phyloP scores from a whole-genome alignment of 2,113 vertebrate genomes.

The Apaloderma vittatum region DNA sequence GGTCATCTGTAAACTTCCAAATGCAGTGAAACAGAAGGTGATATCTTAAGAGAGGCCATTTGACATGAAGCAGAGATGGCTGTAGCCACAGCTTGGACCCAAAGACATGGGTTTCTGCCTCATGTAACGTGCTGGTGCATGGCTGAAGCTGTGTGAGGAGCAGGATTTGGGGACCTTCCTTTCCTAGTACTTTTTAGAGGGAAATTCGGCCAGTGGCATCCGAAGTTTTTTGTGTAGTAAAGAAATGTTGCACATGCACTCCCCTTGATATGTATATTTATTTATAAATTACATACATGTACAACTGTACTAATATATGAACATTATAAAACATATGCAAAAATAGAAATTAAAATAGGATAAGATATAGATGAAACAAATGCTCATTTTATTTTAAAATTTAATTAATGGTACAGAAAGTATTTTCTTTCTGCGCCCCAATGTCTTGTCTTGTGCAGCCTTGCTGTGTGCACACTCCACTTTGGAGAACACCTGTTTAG shows the following conservation, averaged over 20 bases:
- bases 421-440: rapidly evolving
- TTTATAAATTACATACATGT: neutral
- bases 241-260: rapidly evolving
- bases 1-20: neutral
- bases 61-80: neutral
- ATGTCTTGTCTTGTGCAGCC: neutral
- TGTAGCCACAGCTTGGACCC: neutral
- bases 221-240: neutral
- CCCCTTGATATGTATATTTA: neutral
- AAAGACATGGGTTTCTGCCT: neutral
- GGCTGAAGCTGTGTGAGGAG: neutral
- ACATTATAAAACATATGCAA: neutral
- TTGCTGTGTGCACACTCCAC: rapidly evolving
- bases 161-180: neutral
- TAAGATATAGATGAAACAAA: neutral
- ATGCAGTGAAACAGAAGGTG: neutral
- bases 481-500: neutral
- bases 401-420: neutral
- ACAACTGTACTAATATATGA: neutral
- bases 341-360: neutral
- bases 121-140: neutral
- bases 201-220: neutral
- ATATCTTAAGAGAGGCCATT: neutral
- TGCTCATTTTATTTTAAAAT: neutral
- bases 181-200: neutral